These are phyloP conservation scores for Platycercus adscitus DNA, from an alignment of 2,113 vertebrate species.

Conservation along the genomic window DNA sequence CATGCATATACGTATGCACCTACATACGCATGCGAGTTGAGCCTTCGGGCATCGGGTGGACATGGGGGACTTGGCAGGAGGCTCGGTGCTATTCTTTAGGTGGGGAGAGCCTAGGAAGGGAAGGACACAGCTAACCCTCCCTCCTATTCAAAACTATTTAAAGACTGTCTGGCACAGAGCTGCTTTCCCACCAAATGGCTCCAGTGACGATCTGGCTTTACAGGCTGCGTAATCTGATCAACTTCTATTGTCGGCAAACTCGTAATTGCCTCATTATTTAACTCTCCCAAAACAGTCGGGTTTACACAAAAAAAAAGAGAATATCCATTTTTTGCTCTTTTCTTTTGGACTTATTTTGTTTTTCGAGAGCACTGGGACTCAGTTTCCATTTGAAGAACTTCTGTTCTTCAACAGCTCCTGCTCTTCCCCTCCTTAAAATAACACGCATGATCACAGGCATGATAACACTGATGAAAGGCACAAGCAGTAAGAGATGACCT, in stretches of 20 bases:
- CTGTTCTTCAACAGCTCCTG: not conserved
- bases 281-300: not conserved
- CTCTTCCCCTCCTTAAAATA: not conserved
- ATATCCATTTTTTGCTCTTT: not conserved
- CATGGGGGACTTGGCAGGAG: not conserved
- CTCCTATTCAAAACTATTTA: conserved; percentile 46
- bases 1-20: not conserved
- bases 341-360: not conserved
- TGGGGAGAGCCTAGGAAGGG: conserved; percentile 54
- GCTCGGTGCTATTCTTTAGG: conserved; percentile 8
- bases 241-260: conserved; percentile 53
- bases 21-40: not conserved
- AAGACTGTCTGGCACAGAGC: conserved; percentile 38
- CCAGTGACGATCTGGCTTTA: conserved; percentile 27
- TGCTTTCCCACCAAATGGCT: conserved; percentile 63
- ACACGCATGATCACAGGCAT: not conserved
- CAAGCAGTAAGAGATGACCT: not conserved
- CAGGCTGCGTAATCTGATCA: conserved; percentile 56
- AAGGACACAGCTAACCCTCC: conserved; percentile 55
- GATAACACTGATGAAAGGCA: not conserved
- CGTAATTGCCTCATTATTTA: conserved; percentile 35
- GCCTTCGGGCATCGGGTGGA: not conserved
- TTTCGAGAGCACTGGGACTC: not conserved
- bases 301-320: not conserved
- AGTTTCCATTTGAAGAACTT: not conserved